Percentiles rank a stretch among this genome's conserved stretches.
Evolutionary conservation across 2,888 invertebrate species (phyloP).

Genomic region (Agrochola macilenta): DNA sequence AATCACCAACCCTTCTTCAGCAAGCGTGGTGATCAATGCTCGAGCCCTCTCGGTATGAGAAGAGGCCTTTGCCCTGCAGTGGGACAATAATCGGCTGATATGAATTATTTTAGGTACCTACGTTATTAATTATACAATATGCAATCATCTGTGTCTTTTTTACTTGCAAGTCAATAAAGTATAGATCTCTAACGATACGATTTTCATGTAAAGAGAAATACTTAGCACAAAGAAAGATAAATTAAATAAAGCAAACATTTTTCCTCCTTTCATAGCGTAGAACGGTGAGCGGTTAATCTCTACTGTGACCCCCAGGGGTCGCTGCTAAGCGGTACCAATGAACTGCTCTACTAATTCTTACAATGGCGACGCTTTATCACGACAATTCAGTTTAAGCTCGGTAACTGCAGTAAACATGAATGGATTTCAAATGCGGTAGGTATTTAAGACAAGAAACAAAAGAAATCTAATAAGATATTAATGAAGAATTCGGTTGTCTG

Average conservation of each 20-base stretch:
- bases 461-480: neutral
- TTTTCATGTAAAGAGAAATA: neutral
- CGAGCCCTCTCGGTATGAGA: no score
- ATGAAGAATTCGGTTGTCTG: neutral
- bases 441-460: neutral
- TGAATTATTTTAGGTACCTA: no score
- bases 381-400: slow-evolving; percentile 23
- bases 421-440: slow-evolving; percentile 20
- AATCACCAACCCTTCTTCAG: no score
- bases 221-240: neutral
- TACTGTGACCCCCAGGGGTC: slow-evolving; percentile 24
- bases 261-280: slow-evolving; percentile 2
- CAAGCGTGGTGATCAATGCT: no score
- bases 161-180: neutral
- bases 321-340: slow-evolving; percentile 49
- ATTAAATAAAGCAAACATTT: neutral
- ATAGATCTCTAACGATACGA: no score
- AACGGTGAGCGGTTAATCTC: slow-evolving; percentile 47
- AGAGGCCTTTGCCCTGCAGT: no score
- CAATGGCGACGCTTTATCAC: slow-evolving; percentile 48
- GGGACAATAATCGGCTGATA: no score
- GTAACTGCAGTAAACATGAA: slow-evolving; percentile 23
- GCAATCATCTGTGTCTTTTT: neutral
- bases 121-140: no score
- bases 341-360: slow-evolving; percentile 45